A percentile compares a stretch with the other conserved stretches of the same genome.
phyloP scores from a whole-genome alignment of 1,140 invertebrate genomes.

The Vollenhovia emeryi region DNA sequence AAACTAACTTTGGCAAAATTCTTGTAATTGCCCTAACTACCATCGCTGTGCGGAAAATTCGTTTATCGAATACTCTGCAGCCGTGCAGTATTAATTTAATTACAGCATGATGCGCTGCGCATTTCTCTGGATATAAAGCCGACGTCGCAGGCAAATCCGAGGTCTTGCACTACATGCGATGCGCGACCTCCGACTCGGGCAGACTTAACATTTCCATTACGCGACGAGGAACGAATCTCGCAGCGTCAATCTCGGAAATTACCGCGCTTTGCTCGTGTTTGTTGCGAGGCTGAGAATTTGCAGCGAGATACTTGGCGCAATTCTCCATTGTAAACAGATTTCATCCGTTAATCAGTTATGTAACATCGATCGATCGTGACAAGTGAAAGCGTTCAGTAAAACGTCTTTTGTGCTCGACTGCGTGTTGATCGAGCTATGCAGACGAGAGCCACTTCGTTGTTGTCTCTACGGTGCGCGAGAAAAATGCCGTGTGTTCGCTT shows the following conservation, averaged over 20 bases:
- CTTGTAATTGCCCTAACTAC: background rate
- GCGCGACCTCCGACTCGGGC: background rate
- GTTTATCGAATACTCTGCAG: background rate
- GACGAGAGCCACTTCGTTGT: too few relatives aligned
- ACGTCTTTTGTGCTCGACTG: background rate
- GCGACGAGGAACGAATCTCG: background rate
- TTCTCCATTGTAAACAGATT: background rate
- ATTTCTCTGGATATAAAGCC: background rate
- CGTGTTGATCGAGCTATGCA: too few relatives aligned
- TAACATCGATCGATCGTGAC: background rate
- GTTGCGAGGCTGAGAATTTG: background rate
- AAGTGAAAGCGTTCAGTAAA: background rate
- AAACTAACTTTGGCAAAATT: slow-evolving; percentile 3
- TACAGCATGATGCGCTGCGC: background rate
- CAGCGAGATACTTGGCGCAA: background rate
- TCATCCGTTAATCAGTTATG: background rate
- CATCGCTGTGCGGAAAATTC: background rate
- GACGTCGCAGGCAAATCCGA: background rate
- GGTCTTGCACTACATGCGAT: background rate
- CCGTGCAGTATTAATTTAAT: slow-evolving; percentile 32
- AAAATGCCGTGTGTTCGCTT: background rate
- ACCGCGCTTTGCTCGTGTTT: background rate
- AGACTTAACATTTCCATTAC: slow-evolving; percentile 32
- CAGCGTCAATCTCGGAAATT: slow-evolving; percentile 26
- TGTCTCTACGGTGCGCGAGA: too few relatives aligned